A percentile compares a stretch with the other conserved stretches of the same genome.
phyloP scores from a whole-genome alignment of 2,888 invertebrate genomes.

The Lasioglossum leucozonium region DNA sequence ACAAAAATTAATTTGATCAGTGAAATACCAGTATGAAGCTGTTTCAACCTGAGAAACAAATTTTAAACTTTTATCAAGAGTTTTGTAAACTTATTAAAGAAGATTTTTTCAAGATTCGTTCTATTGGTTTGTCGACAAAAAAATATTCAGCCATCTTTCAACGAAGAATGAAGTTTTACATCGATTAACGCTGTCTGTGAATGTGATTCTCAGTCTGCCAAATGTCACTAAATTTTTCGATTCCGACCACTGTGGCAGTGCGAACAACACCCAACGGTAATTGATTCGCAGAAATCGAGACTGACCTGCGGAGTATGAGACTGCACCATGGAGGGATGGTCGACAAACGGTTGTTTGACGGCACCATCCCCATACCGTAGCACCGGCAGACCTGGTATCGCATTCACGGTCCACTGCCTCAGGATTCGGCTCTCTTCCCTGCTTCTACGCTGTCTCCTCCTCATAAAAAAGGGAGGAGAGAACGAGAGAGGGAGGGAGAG shows the following conservation, averaged over 20 bases:
- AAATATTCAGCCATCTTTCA: no score
- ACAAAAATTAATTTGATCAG: no score
- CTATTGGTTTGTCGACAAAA: no score
- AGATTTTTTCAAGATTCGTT: no score
- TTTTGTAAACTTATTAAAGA: no score
- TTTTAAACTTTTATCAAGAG: no score
- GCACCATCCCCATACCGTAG: constrained; percentile 67
- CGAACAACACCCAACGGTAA: constrained; percentile 66
- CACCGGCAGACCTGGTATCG: constrained; percentile 80
- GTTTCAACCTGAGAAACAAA: no score
- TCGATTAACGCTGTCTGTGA: no score
- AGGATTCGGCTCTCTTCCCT: constrained; percentile 73
- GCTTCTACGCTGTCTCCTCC: constrained; percentile 62
- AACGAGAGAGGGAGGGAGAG: constrained; percentile 9
- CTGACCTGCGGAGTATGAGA: constrained; percentile 70
- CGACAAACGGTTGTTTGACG: constrained; percentile 76
- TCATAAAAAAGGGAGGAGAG: constrained; percentile 54
- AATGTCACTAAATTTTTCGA: no score
- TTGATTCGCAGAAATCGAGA: constrained; percentile 80
- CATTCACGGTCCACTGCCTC: constrained; percentile 82
- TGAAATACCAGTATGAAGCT: no score
- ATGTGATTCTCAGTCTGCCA: no score
- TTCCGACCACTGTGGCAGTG: not conserved
- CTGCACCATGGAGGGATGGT: constrained; percentile 61
- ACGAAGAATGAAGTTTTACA: no score